phyloP scores from a whole-genome alignment of 1,140 invertebrate species.

The Drosophila chauvacae region DNA sequence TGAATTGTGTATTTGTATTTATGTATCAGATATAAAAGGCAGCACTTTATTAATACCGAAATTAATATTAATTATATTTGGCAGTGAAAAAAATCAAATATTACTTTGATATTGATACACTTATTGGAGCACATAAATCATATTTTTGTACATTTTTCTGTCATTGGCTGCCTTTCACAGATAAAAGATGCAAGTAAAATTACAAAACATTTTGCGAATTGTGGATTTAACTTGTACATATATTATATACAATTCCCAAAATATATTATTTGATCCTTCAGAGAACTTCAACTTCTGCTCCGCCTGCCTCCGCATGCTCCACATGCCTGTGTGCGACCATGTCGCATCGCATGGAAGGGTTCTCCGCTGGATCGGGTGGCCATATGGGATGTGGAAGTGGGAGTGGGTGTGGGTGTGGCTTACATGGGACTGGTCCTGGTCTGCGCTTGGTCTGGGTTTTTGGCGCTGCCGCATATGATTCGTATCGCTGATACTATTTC shows the following conservation, averaged over 20 bases:
- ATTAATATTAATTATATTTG: conserved; percentile 1
- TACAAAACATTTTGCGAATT: background rate
- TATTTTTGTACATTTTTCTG: background rate
- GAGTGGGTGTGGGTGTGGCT: background rate
- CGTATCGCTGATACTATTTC: conserved; percentile 76
- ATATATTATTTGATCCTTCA: background rate
- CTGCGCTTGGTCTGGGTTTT: conserved; percentile 49
- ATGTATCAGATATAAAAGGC: background rate
- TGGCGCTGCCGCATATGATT: conserved; percentile 75
- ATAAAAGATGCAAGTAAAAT: background rate
- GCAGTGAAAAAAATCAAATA: background rate
- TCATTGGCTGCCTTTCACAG: no score
- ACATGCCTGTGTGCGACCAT: conserved; percentile 22
- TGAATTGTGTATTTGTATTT: background rate
- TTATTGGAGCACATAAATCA: background rate
- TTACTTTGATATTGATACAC: background rate
- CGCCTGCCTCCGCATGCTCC: conserved; percentile 9
- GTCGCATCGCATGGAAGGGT: conserved; percentile 22
- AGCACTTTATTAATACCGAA: background rate
- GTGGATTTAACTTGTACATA: background rate
- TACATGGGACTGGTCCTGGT: conserved; percentile 8
- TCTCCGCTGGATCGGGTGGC: conserved; percentile 13
- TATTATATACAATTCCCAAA: background rate
- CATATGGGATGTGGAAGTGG: conserved; percentile 14
- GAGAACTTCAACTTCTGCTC: background rate